Evolutionary conservation across 2,888 invertebrate genomes (phyloP).

Genomic region (Tipula lateralis): DNA sequence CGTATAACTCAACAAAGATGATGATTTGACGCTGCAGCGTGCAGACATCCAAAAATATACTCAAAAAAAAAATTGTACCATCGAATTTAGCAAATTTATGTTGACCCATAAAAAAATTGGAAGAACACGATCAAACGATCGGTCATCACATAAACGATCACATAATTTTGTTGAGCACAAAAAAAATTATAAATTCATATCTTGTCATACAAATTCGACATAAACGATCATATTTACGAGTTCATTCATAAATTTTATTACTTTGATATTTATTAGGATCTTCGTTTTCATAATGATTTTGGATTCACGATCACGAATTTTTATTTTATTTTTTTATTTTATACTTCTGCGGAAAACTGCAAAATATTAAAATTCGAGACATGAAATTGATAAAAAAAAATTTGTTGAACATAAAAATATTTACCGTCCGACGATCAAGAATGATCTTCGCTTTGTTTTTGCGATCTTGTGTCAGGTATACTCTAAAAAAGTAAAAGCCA

Average conservation of each 20-base stretch:
- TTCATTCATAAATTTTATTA: neutral
- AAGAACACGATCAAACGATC: neutral
- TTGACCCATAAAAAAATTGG: neutral
- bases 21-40: neutral
- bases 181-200: neutral
- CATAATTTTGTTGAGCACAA: neutral
- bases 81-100: neutral
- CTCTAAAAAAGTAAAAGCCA: neutral
- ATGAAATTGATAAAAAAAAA: neutral
- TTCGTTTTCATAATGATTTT: neutral
- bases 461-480: neutral
- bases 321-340: neutral
- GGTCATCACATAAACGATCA: neutral
- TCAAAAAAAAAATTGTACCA: no score
- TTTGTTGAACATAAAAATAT: neutral
- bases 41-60: no score
- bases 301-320: neutral
- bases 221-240: neutral
- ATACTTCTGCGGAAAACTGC: neutral
- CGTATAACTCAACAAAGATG: neutral
- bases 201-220: slow-evolving; percentile 24
- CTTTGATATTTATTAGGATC: neutral
- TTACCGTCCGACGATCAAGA: neutral
- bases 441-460: neutral
- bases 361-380: neutral